Percentiles rank a stretch among this genome's conserved stretches.
Evolutionary conservation across 2,113 vertebrate genomes (phyloP).

Genomic region (Nerophis ophidion): DNA sequence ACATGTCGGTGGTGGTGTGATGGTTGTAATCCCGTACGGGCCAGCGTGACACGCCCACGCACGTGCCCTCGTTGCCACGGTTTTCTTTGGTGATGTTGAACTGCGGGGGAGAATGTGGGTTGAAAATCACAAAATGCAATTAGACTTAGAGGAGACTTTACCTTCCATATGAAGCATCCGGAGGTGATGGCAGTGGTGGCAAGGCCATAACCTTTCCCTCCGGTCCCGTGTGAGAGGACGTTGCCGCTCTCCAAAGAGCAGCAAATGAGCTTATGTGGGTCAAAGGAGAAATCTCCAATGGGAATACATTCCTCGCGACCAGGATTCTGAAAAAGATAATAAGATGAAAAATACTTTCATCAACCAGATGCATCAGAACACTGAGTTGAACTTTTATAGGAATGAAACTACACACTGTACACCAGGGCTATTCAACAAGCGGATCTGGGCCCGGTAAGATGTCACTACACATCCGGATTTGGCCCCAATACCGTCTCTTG

Average conservation of each 20-base stretch:
- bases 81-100: slow-evolving; percentile 78
- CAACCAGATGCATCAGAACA: not conserved
- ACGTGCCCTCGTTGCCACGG: slow-evolving; percentile 76
- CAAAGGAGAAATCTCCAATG: slow-evolving; percentile 78
- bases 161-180: slow-evolving; percentile 79
- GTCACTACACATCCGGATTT: no score
- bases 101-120: slow-evolving; percentile 34
- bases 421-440: no score
- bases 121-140: not conserved
- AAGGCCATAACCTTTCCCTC: slow-evolving; percentile 77
- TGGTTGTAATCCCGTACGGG: slow-evolving; percentile 77
- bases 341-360: slow-evolving; percentile 4
- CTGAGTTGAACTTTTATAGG: no score
- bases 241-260: slow-evolving; percentile 75
- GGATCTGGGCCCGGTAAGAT: no score
- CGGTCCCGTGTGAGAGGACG: slow-evolving; percentile 73
- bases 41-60: slow-evolving; percentile 76
- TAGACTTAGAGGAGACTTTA: slow-evolving; percentile 15
- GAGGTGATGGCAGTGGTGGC: slow-evolving; percentile 75
- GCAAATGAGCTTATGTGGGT: slow-evolving; percentile 74
- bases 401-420: no score
- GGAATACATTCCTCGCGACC: slow-evolving; percentile 73
- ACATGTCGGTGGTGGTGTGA: slow-evolving; percentile 79
- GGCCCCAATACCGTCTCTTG: no score
- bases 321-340: slow-evolving; percentile 40